Base-by-base conservation (phyloP, 1,140 invertebrate species). In the Microplitis mediator region DNA sequence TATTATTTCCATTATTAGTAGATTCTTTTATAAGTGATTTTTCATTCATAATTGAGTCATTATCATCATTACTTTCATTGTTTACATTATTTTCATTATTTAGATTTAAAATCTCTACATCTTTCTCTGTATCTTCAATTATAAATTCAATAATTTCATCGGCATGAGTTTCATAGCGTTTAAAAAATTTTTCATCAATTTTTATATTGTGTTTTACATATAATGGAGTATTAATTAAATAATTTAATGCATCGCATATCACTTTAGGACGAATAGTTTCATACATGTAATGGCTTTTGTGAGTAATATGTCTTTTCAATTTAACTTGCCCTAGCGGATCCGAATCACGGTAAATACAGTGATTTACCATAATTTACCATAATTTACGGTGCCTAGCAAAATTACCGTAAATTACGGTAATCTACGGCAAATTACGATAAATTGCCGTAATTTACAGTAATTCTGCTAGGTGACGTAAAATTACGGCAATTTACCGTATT, bases 211-310 rank as follows among this genome's bases (percentile, higher is more conserved):
- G 66, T 64, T 74, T 63, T 39, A 32, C 51, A 58, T 75, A 74
- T 9, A 75, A 61, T 14, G 76, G 74, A 36, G 69, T 75, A 58
- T 50, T 45, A 9, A 51, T 68, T 54, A 77, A 71, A 72, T 75
- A 75, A 14, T 73, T n/a, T 39, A 75, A 51, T 16, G 76, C 76
- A 60, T 75, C 32, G 34, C 71, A 71, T 45, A 77, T 58, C 34
- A 66, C 71, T 35, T 13, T 31, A 11, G 74, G 71, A 63, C 39
- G 34, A 39, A 74, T 71, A 4, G 72, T 72, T 56, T 75, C 69
- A 56, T 60, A 72, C 74, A 77, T 77, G 60, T 74, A 75, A 72
- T 71, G 14, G 31, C 67, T 68, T 70, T 61, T 58, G 66, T 77
- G 69, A 36, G 71, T 35, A 9, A 72, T 32, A 63, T 77, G 73